phyloP scores from a whole-genome alignment of 2,113 vertebrate genomes.

The Malurus melanocephalus region DNA sequence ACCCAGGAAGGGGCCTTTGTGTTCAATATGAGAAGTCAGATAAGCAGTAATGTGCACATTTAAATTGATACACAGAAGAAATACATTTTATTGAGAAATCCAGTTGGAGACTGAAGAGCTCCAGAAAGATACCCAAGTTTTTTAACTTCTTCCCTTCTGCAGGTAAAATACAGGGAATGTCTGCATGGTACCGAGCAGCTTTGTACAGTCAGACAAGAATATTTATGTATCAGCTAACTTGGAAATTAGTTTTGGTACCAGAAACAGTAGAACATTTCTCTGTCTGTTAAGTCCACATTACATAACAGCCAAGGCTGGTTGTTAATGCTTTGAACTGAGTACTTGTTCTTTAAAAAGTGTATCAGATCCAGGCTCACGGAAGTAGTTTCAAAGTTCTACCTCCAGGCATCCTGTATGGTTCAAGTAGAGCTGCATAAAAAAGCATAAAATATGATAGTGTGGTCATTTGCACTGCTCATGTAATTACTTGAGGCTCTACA shows the following conservation, averaged over 20 bases:
- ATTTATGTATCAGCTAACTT: background rate
- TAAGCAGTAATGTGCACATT: background rate
- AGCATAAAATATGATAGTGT: background rate
- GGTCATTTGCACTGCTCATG: background rate
- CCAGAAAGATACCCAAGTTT: background rate
- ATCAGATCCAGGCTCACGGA: background rate
- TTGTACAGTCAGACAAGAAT: background rate
- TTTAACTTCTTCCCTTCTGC: background rate
- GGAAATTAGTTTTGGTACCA: background rate
- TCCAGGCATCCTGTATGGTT: background rate
- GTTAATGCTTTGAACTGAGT: background rate
- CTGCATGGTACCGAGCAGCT: background rate
- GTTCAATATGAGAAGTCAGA: background rate
- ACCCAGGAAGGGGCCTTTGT: background rate
- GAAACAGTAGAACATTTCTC: background rate
- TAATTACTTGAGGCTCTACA: background rate
- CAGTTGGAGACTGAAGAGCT: background rate
- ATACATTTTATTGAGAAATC: background rate
- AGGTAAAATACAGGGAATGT: background rate
- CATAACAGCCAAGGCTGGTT: background rate
- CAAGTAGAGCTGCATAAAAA: background rate
- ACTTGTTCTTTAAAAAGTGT: background rate
- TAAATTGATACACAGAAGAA: background rate
- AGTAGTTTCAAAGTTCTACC: background rate
- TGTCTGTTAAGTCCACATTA: background rate